phyloP scores from a whole-genome alignment of 1,140 invertebrate genomes.

The Drosophila teissieri region DNA sequence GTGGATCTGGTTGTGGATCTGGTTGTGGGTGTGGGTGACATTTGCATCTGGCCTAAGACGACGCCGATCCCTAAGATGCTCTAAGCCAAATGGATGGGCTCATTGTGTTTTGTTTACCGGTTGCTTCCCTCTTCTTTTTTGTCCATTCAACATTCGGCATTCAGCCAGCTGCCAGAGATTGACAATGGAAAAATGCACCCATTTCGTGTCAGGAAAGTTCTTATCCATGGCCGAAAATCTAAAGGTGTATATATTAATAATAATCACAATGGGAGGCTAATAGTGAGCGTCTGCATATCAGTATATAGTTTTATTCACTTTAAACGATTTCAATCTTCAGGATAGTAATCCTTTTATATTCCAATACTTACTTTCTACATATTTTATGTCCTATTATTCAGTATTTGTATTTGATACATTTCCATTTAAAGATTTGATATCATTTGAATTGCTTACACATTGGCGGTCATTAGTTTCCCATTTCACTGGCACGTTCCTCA shows the following conservation, averaged over 20 bases:
- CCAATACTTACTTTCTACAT: too few species aligned
- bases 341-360: too few species aligned
- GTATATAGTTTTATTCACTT: too few species aligned
- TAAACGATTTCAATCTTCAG: too few species aligned
- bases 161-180: constrained; percentile 27
- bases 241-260: neutral
- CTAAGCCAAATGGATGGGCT: constrained; percentile 18
- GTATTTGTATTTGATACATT: too few species aligned
- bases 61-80: constrained; percentile 21
- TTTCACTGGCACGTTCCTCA: neutral
- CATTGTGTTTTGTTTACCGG: neutral
- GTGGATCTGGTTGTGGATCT: constrained; percentile 24
- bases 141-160: neutral
- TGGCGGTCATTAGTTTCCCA: neutral
- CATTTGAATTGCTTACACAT: too few species aligned
- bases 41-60: constrained; percentile 52
- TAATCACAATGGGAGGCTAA: too few species aligned
- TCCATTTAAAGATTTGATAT: neutral
- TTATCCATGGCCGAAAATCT: neutral
- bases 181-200: constrained; percentile 22
- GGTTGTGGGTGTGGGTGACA: constrained; percentile 35
- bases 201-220: neutral
- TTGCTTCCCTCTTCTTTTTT: neutral
- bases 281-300: too few species aligned
- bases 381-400: too few species aligned